A percentile compares a stretch with the other conserved stretches of the same genome.
Evolutionary conservation across 2,888 invertebrate species (phyloP).

Genomic region (Oasisia sp.): DNA sequence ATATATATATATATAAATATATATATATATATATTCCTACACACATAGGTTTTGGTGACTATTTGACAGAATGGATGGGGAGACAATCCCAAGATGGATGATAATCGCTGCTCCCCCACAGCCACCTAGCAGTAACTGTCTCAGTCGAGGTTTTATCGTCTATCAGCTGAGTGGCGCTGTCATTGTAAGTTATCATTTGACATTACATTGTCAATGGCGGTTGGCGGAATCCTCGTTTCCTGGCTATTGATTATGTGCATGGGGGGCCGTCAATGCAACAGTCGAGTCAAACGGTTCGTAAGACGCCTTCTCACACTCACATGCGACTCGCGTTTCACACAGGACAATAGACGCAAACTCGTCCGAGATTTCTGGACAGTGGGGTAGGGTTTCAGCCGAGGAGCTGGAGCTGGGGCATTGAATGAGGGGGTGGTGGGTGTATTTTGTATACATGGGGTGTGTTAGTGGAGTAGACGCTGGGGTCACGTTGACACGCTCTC

Average conservation of each 20-base stretch:
- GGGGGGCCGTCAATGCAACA: background rate
- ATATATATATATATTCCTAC: background rate
- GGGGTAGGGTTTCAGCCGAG: background rate
- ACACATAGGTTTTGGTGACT: background rate
- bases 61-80: background rate
- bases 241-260: background rate
- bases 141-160: background rate
- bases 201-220: background rate
- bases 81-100: background rate
- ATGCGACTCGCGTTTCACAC: background rate
- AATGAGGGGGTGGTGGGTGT: background rate
- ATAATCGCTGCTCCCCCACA: background rate
- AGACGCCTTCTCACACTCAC: background rate
- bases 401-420: background rate
- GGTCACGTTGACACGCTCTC: background rate
- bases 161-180: background rate
- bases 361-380: background rate
- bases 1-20: background rate
- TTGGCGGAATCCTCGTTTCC: background rate
- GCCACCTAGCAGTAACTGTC: background rate
- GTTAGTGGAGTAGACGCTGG: background rate
- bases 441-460: background rate
- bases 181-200: background rate
- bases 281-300: background rate
- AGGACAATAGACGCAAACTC: background rate